Evolutionary conservation across 2,888 invertebrate species (phyloP).

Genomic region (Spialia ferax): DNA sequence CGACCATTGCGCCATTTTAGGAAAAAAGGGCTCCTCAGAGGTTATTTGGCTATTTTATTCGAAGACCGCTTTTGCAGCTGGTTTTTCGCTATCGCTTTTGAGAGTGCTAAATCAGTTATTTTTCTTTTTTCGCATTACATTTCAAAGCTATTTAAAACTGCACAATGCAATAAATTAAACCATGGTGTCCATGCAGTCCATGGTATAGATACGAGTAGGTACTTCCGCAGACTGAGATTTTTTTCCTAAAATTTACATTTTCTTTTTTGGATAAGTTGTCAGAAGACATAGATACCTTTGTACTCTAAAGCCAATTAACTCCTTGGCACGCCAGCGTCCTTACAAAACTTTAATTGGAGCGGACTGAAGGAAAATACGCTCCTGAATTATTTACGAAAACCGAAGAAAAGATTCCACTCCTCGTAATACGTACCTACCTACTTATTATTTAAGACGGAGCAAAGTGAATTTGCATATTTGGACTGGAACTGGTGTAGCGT

Average conservation of each 20-base stretch:
- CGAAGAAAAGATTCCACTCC: slow-evolving; percentile 24
- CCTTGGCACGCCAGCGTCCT: slow-evolving; percentile 14
- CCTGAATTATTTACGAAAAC: slow-evolving; percentile 33
- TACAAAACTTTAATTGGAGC: slow-evolving; percentile 31
- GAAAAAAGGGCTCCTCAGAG: too few relatives aligned
- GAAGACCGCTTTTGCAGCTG: too few relatives aligned
- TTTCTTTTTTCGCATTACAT: too few relatives aligned
- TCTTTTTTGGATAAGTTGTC: slow-evolving; percentile 9
- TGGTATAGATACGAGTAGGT: not conserved
- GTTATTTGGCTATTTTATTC: too few relatives aligned
- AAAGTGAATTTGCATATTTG: slow-evolving; percentile 30
- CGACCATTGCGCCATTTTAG: too few relatives aligned
- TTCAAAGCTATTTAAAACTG: too few relatives aligned
- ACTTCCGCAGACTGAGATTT: too few relatives aligned
- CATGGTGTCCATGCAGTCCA: too few relatives aligned
- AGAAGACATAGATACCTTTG: slow-evolving; percentile 24
- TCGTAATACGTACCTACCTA: slow-evolving; percentile 25
- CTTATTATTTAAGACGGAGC: slow-evolving; percentile 16
- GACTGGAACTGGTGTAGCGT: not conserved
- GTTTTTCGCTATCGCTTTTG: too few relatives aligned
- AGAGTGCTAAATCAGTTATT: too few relatives aligned
- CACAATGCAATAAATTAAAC: too few relatives aligned
- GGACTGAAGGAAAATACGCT: slow-evolving; percentile 28
- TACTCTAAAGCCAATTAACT: slow-evolving; percentile 31
- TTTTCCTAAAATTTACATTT: not conserved